Evolutionary conservation across 2,888 invertebrate genomes (phyloP).

Genomic region (Lasioglossum malachurum): DNA sequence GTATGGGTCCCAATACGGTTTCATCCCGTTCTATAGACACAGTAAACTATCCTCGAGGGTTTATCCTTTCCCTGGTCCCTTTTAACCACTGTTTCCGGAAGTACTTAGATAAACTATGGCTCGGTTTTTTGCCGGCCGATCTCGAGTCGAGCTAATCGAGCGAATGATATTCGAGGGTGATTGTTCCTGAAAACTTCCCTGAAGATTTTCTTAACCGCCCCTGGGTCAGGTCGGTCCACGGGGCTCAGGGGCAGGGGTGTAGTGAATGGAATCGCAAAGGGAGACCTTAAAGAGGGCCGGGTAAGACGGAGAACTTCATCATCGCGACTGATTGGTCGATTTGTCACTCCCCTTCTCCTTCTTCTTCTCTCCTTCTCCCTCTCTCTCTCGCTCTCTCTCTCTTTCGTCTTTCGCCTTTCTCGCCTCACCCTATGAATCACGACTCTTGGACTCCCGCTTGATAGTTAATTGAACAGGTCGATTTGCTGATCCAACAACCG

Average conservation of each 20-base stretch:
- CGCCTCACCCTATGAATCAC: conserved; percentile 69
- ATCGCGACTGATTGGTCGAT: conserved; percentile 82
- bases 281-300: conserved; percentile 69
- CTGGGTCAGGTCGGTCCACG: conserved; percentile 37
- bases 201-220: conserved; percentile 55
- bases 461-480: conserved; percentile 79
- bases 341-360: conserved; percentile 72
- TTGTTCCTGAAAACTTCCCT: conserved; percentile 74
- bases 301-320: conserved; percentile 82
- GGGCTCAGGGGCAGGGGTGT: conserved; percentile 20
- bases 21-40: not conserved
- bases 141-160: conserved; percentile 75
- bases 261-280: conserved; percentile 65
- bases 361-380: conserved; percentile 7
- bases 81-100: conserved; percentile 7
- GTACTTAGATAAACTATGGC: conserved; percentile 45
- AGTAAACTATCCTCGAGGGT: not conserved
- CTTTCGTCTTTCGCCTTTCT: conserved; percentile 35
- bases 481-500: conserved; percentile 74
- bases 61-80: not conserved
- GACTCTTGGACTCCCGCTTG: conserved; percentile 60
- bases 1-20: conserved; percentile 7
- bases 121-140: conserved; percentile 46
- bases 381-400: conserved; percentile 25
- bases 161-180: conserved; percentile 79